Percentiles rank a stretch among this genome's conserved stretches.
phyloP scores from a whole-genome alignment of 2,113 vertebrate genomes.

The Coreoperca whiteheadi region DNA sequence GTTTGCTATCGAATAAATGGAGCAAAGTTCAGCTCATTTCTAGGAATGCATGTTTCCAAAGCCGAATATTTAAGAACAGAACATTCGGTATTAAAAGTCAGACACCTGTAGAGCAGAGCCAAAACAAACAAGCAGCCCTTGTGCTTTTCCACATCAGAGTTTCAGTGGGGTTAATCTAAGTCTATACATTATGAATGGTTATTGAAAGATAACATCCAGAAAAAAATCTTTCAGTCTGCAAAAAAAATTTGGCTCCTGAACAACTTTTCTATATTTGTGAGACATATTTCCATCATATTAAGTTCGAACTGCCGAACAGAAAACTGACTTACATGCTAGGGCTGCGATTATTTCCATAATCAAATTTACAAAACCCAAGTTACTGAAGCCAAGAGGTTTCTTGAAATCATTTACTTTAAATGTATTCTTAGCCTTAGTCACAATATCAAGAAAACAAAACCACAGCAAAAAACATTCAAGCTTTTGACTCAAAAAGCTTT shows the following conservation, averaged over 20 bases:
- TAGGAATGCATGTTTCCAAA: constrained; percentile 2
- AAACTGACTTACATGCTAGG: background rate
- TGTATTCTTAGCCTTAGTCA: background rate
- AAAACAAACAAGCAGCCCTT: background rate
- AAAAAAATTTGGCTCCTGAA: background rate
- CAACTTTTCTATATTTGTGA: background rate
- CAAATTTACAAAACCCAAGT: background rate
- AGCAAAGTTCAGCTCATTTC: background rate
- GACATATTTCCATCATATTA: background rate
- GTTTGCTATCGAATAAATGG: background rate
- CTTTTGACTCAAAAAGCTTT: background rate
- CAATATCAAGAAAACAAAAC: background rate
- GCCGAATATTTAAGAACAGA: background rate
- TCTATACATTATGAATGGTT: background rate
- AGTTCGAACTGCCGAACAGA: background rate
- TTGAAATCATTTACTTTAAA: background rate
- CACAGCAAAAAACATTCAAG: background rate
- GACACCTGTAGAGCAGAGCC: background rate
- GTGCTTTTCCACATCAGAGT: background rate
- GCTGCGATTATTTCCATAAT: background rate
- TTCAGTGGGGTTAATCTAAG: background rate
- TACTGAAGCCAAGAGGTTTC: background rate
- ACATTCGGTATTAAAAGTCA: background rate
- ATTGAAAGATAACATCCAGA: background rate
- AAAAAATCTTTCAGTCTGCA: background rate